These are phyloP conservation scores for Acrocephalus arundinaceus DNA, from an alignment of 2,113 vertebrate genomes.

Conservation along the genomic window DNA sequence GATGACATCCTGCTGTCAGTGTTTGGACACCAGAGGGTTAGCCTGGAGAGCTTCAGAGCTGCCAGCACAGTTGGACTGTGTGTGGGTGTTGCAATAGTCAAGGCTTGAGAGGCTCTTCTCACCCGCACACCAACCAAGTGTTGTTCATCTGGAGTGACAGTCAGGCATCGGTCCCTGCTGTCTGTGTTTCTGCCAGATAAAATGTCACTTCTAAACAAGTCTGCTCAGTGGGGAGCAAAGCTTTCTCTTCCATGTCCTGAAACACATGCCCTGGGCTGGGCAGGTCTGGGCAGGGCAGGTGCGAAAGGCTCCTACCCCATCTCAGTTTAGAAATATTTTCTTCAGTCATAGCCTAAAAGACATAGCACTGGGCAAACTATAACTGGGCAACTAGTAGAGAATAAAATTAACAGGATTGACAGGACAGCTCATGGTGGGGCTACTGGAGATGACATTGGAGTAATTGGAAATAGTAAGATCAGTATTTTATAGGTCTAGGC, in stretches of 20 bases:
- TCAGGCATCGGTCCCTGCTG: slow-evolving; percentile 9
- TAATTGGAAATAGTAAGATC: background rate
- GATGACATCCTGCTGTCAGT: slow-evolving; percentile 25
- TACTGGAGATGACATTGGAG: background rate
- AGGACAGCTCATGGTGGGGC: background rate
- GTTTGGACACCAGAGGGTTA: slow-evolving; percentile 33
- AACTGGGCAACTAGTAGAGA: background rate
- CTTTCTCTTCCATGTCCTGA: background rate
- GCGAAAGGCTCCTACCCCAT: background rate
- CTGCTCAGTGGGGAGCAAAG: background rate
- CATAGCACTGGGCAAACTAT: background rate
- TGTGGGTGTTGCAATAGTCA: background rate
- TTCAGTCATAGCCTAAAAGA: background rate
- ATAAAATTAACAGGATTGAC: background rate
- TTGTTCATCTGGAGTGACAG: slow-evolving; percentile 55
- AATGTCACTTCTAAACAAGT: background rate
- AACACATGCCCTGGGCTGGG: background rate
- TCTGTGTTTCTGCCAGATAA: slow-evolving; percentile 4
- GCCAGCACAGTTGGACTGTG: slow-evolving; percentile 35
- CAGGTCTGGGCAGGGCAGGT: background rate
- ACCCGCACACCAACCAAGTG: background rate
- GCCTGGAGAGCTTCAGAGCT: slow-evolving; percentile 14
- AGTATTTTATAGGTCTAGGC: background rate
- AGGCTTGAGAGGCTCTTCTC: slow-evolving; percentile 32
- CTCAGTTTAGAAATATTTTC: background rate